Base-by-base conservation (phyloP, 2,113 vertebrate genomes). In the Cavia porcellus region DNA sequence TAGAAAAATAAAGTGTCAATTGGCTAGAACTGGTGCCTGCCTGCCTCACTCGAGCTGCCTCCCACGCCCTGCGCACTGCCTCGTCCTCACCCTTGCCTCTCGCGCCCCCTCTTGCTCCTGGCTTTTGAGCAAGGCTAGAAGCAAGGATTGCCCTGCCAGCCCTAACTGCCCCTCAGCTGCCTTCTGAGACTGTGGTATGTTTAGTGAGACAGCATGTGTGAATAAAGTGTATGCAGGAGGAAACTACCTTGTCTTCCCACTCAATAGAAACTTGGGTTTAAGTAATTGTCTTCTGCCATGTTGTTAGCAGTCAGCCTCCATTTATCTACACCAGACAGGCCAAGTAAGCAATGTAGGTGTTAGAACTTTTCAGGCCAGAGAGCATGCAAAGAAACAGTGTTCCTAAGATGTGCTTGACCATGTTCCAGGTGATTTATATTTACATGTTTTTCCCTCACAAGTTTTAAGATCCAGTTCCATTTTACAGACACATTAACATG, bases 1-100 rank as follows among this genome's bases (percentile, higher is more conserved):
- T 97, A 90, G 96, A 96, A 97, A 95, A 98, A 98, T 97, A 98
- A 98, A 98, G 92, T 95, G 83, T 96, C 70, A 55, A 90, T 96
- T 98, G 97, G 96, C 95, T 89, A 89, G 94, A 97, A 95, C 66
- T 92, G 86, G 95, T 94, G 92, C 89, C 90, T 86, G 94, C 94
- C 66, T 95, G 92, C 92, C 85, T 96, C 70, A 42, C 92, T 80
- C 14, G 61, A 92, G 75, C 86, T 96, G 52, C 70, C 59, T 93
- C 70, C 64, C 45, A 57, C 55, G 57, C 50, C 7, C 72, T 62
- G 38, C 9, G 50, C 80, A 66, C 61, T 64, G n/a, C 25, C 52
- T 86, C 12, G 24, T 77, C 70, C 24, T 80, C 82, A 55, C 74
- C n/a, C 25, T 55, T n/a, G 30, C 19, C 20, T 22, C 19, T 19